Evolutionary conservation across 1,140 invertebrate species (phyloP).

Genomic region (Drosophila setifemur): DNA sequence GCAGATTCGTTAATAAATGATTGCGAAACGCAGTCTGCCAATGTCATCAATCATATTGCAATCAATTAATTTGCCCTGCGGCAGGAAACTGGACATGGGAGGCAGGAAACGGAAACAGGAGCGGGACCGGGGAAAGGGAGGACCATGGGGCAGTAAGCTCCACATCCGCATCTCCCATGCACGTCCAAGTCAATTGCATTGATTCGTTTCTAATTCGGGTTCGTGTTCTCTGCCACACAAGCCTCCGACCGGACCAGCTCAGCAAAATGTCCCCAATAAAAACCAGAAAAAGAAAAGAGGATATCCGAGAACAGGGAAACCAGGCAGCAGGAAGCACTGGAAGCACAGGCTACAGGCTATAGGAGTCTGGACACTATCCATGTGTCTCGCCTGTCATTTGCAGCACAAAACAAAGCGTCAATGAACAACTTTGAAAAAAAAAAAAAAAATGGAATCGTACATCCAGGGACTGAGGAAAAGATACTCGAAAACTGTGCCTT

Average conservation of each 20-base stretch:
- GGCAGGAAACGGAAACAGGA: neutral
- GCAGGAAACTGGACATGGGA: slow-evolving; percentile 8
- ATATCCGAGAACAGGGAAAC: neutral
- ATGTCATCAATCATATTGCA: slow-evolving; percentile 76
- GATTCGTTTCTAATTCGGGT: slow-evolving; percentile 45
- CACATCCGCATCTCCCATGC: slow-evolving; percentile 58
- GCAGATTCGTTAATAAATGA: slow-evolving; percentile 73
- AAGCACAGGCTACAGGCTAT: slow-evolving; percentile 6
- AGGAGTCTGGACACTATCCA: slow-evolving; percentile 20
- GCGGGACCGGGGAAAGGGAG: neutral
- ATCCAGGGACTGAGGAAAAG: slow-evolving; percentile 2
- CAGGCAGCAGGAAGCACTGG: neutral
- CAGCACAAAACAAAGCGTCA: slow-evolving; percentile 75
- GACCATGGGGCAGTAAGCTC: neutral
- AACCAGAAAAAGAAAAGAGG: slow-evolving; percentile 27
- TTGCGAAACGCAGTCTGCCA: slow-evolving; percentile 59
- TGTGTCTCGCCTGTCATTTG: slow-evolving; percentile 55
- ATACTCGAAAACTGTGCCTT: neutral
- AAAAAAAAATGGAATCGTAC: neutral
- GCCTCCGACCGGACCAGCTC: slow-evolving; percentile 8
- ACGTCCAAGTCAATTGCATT: slow-evolving; percentile 69
- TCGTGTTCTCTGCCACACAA: slow-evolving; percentile 42
- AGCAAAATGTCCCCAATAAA: slow-evolving; percentile 53
- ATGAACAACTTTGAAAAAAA: slow-evolving; percentile 62
- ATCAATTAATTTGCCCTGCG: slow-evolving; percentile 65